Conservation (phyloP, 1,140 invertebrate species). For the Globodera rostochiensis region DNA sequence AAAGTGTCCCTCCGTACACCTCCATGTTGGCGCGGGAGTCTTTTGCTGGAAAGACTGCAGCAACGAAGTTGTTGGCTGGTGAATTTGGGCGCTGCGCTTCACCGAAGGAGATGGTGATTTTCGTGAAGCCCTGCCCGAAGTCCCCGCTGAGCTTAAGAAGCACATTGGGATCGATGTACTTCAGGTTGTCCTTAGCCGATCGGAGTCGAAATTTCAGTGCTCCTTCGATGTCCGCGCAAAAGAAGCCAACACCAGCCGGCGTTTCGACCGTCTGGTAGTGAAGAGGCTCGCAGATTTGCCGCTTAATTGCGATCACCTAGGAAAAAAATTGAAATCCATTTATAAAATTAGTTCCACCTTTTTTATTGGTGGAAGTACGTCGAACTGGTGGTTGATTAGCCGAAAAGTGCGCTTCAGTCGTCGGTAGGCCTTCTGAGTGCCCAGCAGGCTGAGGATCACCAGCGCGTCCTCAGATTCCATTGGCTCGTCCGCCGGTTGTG, state of each 20-base stretch:
- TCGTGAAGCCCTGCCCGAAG: not conserved
- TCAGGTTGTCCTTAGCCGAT: not conserved
- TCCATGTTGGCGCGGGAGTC: not conserved
- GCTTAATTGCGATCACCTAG: not conserved
- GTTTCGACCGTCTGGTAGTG: not conserved
- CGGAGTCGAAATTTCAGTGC: not conserved
- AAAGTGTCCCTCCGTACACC: not conserved
- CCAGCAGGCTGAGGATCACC: not conserved
- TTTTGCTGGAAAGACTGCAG: not conserved
- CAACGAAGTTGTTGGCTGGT: not conserved
- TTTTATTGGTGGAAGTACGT: not conserved
- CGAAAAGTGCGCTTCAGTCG: not conserved
- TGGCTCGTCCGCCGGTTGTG: not conserved
- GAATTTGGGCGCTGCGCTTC: not conserved
- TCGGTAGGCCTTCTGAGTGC: not conserved
- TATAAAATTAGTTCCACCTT: not conserved
- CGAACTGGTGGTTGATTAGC: not conserved
- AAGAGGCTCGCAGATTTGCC: not conserved
- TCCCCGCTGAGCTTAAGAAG: not conserved
- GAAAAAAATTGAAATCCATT: too few relatives aligned
- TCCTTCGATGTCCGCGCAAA: not conserved
- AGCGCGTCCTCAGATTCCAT: not conserved
- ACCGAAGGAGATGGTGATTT: not conserved
- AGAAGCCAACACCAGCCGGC: not conserved
- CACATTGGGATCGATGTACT: not conserved